These are phyloP conservation scores for Oenanthe oenanthe DNA, from an alignment of 2,113 vertebrate genomes.

Conservation along the genomic window DNA sequence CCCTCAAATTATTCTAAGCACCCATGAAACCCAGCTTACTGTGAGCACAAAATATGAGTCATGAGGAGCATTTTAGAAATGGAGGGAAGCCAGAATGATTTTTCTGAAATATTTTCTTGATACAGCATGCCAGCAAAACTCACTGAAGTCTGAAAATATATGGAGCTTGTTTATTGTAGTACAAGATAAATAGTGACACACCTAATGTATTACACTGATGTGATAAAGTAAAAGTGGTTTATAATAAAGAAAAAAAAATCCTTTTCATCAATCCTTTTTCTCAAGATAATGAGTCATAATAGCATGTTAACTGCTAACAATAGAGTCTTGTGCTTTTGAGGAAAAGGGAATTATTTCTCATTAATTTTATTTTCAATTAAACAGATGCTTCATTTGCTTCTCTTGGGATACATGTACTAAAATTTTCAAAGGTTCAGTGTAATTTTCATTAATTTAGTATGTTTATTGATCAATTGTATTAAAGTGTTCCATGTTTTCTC, in stretches of 20 bases:
- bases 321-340: background rate
- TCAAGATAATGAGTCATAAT: conserved; percentile 6
- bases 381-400: background rate
- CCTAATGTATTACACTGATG: background rate
- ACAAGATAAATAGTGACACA: background rate
- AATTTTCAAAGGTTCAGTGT: background rate
- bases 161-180: background rate
- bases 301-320: background rate
- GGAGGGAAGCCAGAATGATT: background rate
- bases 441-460: background rate
- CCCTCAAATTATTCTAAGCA: background rate
- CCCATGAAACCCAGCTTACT: background rate
- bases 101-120: background rate
- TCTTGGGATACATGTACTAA: background rate
- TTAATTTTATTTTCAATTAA: conserved; percentile 31
- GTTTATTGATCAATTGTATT: background rate
- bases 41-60: background rate
- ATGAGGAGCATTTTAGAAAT: background rate
- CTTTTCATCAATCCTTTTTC: background rate
- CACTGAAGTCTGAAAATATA: conserved; percentile 21
- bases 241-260: background rate
- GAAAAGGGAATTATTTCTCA: background rate
- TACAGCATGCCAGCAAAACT: background rate
- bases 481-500: background rate
- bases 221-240: background rate